Evolutionary conservation across 2,113 vertebrate species (phyloP), one percentile per base, ranked within the genome.

Genomic region (Melanerpes aurifrons): DNA sequence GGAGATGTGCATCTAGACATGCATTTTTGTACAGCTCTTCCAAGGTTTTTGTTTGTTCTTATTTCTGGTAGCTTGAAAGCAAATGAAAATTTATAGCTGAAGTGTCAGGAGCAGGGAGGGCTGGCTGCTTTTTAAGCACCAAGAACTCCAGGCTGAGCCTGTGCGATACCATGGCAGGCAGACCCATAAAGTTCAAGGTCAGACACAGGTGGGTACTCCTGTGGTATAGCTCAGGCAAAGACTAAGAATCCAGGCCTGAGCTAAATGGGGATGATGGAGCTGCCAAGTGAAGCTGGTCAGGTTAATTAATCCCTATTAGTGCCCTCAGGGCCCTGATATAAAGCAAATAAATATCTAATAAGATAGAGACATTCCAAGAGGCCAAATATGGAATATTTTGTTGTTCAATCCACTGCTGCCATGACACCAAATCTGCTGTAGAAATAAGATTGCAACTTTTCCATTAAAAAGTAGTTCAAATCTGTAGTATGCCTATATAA

Each of bases 101-200:
- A 48, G 61, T 22, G 29, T 18, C n/a, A 59, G 64, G 40, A 66
- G 35, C 63, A 45, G 56, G 56, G 35, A 70, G 61, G 47, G 29
- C 18, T 61, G 61, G 26, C 28, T 50, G 62, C 62, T 89, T 11
- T 62, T 15, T 4, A 12, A 32, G 43, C 56, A 63, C 20, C 29
- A 10, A 37, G 21, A 71, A 1, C 29, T 32, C 3, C 21, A 28
- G 29, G 45, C 50, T 47, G 53, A 87, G 45, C 45, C 35, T 50
- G 53, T 1, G 1, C 2, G 5, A 32, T 10, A 1, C 21, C 2
- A 1, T 0, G 31, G 43, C 6, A 11, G 72, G 19, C 17, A 80
- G 13, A 29, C 10, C 12, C 29, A 1, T 7, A 19, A 6, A 4
- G 15, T 7, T n/a, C 14, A 5, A 10, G 3, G 12, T 3, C 25